Conservation (phyloP, 1,140 invertebrate genomes). For the Diabrotica undecimpunctata region DNA sequence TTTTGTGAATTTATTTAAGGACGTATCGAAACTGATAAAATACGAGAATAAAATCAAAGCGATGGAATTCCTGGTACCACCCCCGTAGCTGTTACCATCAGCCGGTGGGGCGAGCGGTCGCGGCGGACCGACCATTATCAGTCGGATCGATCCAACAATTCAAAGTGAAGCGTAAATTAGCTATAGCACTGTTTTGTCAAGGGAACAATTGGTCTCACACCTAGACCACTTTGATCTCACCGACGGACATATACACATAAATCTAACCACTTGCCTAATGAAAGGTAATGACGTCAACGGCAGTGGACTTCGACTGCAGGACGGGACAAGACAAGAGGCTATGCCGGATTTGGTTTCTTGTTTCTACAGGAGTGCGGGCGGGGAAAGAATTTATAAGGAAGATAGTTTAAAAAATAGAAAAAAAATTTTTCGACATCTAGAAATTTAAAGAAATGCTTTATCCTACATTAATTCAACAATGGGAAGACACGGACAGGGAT, state of each 20-base stretch:
- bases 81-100: background rate
- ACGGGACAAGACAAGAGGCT: constrained; percentile 9
- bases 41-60: too few species aligned
- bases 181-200: constrained; percentile 49
- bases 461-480: too few species aligned
- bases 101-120: background rate
- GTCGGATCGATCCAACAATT: constrained; percentile 29
- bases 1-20: too few species aligned
- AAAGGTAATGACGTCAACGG: constrained; percentile 42
- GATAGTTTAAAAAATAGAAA: background rate
- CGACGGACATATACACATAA: constrained; percentile 48
- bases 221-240: constrained; percentile 47
- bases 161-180: constrained; percentile 46
- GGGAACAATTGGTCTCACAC: constrained; percentile 51
- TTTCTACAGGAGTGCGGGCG: background rate
- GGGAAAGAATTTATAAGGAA: background rate
- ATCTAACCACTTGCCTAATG: constrained; percentile 50
- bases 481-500: too few species aligned
- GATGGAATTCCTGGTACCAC: too few species aligned
- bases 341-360: background rate
- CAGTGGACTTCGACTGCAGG: constrained; percentile 25
- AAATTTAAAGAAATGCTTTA: too few species aligned
- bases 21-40: too few species aligned
- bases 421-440: too few species aligned
- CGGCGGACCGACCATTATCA: constrained; percentile 22